phyloP scores from a whole-genome alignment of 1,140 invertebrate species.

The Tetraneura akinire region DNA sequence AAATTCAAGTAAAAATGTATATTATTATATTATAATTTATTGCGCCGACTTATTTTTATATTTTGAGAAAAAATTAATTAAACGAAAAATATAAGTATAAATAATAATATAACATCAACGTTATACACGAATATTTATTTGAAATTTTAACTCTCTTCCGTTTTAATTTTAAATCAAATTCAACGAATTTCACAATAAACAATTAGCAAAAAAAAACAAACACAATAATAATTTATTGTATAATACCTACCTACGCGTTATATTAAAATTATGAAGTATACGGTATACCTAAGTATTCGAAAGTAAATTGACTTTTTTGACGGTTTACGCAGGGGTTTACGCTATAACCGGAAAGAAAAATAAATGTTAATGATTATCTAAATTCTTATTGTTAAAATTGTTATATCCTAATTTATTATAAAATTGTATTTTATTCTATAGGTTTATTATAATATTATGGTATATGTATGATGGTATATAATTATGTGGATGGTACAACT shows the following conservation, averaged over 20 bases:
- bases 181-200: background rate
- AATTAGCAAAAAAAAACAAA: background rate
- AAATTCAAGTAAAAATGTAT: background rate
- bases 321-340: too few relatives aligned
- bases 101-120: background rate
- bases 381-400: too few relatives aligned
- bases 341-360: too few relatives aligned
- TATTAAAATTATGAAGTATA: background rate
- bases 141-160: slow-evolving; percentile 14
- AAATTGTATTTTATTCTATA: too few relatives aligned
- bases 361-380: too few relatives aligned
- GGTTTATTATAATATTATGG: too few relatives aligned
- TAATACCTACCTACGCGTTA: background rate
- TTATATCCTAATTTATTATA: too few relatives aligned
- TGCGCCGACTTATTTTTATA: background rate
- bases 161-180: slow-evolving; percentile 2
- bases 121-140: slow-evolving; percentile 20
- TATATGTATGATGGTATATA: too few relatives aligned
- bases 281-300: too few relatives aligned
- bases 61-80: slow-evolving; percentile 1
- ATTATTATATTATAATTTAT: background rate
- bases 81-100: background rate
- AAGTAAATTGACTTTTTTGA: slow-evolving; percentile 17
- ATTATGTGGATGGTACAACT: too few relatives aligned
- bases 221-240: background rate